Conservation (phyloP, 1,140 invertebrate species). For the Steinernema khuongi region DNA sequence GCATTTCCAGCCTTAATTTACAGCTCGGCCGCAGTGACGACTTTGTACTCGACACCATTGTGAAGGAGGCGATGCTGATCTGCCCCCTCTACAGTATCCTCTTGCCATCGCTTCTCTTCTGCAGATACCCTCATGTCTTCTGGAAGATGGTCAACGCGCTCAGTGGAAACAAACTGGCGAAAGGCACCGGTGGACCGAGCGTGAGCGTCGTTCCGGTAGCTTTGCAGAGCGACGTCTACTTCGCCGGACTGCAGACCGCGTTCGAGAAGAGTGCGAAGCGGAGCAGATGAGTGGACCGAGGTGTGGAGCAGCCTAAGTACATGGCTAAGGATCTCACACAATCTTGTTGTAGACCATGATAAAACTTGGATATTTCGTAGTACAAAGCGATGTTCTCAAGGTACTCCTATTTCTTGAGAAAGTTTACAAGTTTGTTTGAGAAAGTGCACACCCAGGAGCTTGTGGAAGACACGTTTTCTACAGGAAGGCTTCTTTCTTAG, state of each 20-base stretch:
- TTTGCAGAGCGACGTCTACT: not conserved
- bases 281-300: not conserved
- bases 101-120: not conserved
- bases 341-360: too few species aligned
- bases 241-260: not conserved
- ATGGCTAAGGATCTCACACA: too few species aligned
- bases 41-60: not conserved
- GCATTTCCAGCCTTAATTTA: too few species aligned
- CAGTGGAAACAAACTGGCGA: not conserved
- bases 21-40: not conserved
- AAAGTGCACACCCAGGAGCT: too few species aligned
- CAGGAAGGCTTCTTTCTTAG: too few species aligned
- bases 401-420: too few species aligned
- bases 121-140: not conserved
- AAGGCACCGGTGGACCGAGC: not conserved
- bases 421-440: too few species aligned
- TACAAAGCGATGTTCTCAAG: too few species aligned
- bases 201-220: not conserved
- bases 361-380: too few species aligned
- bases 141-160: not conserved
- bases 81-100: not conserved
- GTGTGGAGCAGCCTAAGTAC: too few species aligned
- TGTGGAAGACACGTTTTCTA: too few species aligned
- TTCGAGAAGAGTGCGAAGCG: not conserved
- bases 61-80: constrained; percentile 4